phyloP scores from a whole-genome alignment of 2,888 invertebrate species.

The Emmelina monodactyla region DNA sequence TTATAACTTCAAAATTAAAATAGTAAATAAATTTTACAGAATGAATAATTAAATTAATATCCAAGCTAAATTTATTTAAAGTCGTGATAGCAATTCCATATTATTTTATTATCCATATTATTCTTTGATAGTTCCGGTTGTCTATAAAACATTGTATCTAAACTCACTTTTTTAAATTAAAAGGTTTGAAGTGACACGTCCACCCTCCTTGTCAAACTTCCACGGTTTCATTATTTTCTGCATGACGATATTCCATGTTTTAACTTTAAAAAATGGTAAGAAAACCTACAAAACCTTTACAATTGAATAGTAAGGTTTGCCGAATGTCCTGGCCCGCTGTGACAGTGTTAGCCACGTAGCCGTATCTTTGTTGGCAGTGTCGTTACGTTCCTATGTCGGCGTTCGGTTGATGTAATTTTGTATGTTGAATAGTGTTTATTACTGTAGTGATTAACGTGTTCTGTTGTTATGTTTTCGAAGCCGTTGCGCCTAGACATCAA shows the following conservation, averaged over 20 bases:
- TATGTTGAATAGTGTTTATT: conserved; percentile 17
- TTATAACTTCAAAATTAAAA: too few relatives aligned
- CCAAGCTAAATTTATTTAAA: too few relatives aligned
- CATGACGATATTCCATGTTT: conserved; percentile 49
- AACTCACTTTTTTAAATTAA: too few relatives aligned
- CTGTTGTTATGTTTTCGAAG: conserved; percentile 59
- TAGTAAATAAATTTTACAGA: too few relatives aligned
- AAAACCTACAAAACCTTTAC: conserved; percentile 13
- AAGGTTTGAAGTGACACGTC: conserved; percentile 60
- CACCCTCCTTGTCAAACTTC: conserved; percentile 51
- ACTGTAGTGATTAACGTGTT: conserved; percentile 15
- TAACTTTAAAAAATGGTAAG: conserved; percentile 54
- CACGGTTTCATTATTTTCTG: conserved; percentile 31
- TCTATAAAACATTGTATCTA: too few relatives aligned
- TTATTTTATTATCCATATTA: too few relatives aligned
- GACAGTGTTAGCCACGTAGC: conserved; percentile 28
- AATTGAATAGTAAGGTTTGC: not conserved
- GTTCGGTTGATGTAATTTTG: conserved; percentile 25
- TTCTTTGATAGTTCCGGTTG: too few relatives aligned
- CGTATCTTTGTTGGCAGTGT: conserved; percentile 27
- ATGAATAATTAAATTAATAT: too few relatives aligned
- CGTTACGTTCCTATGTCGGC: conserved; percentile 40
- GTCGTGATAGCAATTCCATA: too few relatives aligned
- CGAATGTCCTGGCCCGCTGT: not conserved
- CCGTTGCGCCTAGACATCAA: conserved; percentile 98